phyloP scores from a whole-genome alignment of 2,888 invertebrate species.

The Bruchidius siliquastri region DNA sequence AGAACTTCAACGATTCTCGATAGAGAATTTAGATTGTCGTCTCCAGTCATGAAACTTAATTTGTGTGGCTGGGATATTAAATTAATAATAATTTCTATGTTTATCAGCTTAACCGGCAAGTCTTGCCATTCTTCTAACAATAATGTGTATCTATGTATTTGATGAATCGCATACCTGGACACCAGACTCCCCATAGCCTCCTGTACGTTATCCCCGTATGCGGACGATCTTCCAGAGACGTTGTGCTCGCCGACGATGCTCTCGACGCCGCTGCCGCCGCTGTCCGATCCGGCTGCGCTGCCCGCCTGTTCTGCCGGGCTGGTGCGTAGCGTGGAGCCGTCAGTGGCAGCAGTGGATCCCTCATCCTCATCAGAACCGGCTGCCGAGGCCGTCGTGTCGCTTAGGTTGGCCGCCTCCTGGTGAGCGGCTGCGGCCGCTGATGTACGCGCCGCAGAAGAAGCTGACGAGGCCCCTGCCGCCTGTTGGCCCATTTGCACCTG shows the following conservation, averaged over 20 bases:
- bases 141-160: no score
- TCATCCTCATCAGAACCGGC: slow-evolving; percentile 87
- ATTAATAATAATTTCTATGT: no score
- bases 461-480: slow-evolving; percentile 25
- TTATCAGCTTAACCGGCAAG: no score
- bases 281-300: slow-evolving; percentile 68
- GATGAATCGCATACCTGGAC: neutral
- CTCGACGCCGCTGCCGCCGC: slow-evolving; percentile 87
- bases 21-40: no score
- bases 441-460: slow-evolving; percentile 23
- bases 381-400: slow-evolving; percentile 80
- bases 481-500: slow-evolving; percentile 42
- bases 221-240: slow-evolving; percentile 79
- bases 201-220: slow-evolving; percentile 72
- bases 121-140: no score
- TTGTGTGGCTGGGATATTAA: no score
- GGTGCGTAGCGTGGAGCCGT: slow-evolving; percentile 85
- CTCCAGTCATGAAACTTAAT: no score
- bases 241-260: slow-evolving; percentile 82
- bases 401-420: slow-evolving; percentile 61
- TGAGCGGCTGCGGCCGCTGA: slow-evolving; percentile 11
- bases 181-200: slow-evolving; percentile 43
- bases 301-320: slow-evolving; percentile 71
- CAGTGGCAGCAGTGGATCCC: slow-evolving; percentile 89
- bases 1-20: no score